Evolutionary conservation across 2,113 vertebrate genomes (phyloP).

Genomic region (Nothoprocta perdicaria): DNA sequence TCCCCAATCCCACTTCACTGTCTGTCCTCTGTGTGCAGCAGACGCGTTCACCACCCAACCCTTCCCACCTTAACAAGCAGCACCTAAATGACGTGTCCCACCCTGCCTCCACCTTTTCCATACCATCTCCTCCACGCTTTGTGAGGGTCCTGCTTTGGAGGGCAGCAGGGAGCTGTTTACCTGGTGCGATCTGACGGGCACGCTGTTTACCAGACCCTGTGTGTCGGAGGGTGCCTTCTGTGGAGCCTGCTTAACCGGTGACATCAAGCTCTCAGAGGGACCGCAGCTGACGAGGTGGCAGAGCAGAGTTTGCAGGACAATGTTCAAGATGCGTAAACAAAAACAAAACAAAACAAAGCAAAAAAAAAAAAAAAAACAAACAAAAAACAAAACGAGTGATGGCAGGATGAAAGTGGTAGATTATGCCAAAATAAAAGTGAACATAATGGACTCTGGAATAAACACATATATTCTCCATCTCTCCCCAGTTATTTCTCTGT

Average conservation of each 20-base stretch:
- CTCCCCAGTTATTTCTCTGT: not conserved
- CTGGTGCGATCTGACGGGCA: constrained; percentile 88
- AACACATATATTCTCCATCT: constrained; percentile 38
- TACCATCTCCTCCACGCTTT: not conserved
- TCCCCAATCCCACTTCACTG: not conserved
- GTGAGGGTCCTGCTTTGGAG: not conserved
- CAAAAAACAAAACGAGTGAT: constrained; percentile 60
- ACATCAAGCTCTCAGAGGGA: constrained; percentile 88
- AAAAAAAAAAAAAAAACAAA: constrained; percentile 45
- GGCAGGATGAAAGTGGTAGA: constrained; percentile 55
- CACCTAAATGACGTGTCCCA: not conserved
- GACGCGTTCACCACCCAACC: not conserved
- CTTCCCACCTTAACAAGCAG: not conserved
- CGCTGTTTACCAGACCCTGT: constrained; percentile 87
- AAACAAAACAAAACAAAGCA: not conserved
- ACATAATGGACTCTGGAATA: constrained; percentile 20
- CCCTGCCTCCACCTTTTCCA: not conserved
- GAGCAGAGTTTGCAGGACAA: constrained; percentile 75
- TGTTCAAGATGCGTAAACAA: constrained; percentile 62
- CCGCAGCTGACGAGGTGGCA: constrained; percentile 85
- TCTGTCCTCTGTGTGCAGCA: not conserved
- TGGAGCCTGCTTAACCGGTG: constrained; percentile 86
- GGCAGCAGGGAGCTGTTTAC: constrained; percentile 79
- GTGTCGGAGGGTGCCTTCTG: constrained; percentile 89
- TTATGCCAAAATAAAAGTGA: constrained; percentile 63